Percentiles rank a stretch among this genome's conserved stretches.
phyloP scores from a whole-genome alignment of 2,888 invertebrate genomes.

The Drosophila borborema region DNA sequence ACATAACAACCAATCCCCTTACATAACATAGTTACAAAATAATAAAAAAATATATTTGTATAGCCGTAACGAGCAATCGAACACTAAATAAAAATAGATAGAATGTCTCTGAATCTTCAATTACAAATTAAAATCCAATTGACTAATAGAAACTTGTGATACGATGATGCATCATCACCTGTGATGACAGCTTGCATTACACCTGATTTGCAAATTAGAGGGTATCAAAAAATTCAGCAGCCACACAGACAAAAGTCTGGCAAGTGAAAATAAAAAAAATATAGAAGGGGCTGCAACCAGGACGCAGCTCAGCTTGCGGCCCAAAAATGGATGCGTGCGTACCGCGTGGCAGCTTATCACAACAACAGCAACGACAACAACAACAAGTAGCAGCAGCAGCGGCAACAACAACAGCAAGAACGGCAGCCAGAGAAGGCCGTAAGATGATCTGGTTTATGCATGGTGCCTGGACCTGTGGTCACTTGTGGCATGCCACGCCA shows the following conservation, averaged over 20 bases:
- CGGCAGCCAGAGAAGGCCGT: conserved; percentile 29
- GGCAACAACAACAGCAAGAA: neutral
- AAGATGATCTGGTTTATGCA: conserved; percentile 73
- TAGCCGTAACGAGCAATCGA: no score
- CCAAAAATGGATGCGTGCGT: conserved; percentile 51
- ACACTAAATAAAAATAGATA: no score
- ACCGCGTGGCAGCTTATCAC: conserved; percentile 76
- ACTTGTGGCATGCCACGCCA: conserved; percentile 75
- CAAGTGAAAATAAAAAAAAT: conserved; percentile 23
- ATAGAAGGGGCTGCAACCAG: conserved; percentile 1
- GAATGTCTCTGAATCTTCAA: no score
- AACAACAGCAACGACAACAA: conserved; percentile 20
- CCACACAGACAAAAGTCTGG: conserved; percentile 9
- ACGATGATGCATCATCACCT: neutral
- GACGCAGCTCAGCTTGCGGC: conserved; percentile 23
- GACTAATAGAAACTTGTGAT: neutral
- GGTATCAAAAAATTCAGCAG: conserved; percentile 6
- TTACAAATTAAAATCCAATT: no score
- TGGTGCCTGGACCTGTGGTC: conserved; percentile 64
- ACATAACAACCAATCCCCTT: no score
- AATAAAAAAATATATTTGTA: no score
- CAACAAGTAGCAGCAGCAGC: conserved; percentile 23
- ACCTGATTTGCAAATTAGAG: neutral
- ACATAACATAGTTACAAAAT: no score
- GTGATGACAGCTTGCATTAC: no score